phyloP scores from a whole-genome alignment of 2,113 vertebrate genomes.

The Cathartes aura region DNA sequence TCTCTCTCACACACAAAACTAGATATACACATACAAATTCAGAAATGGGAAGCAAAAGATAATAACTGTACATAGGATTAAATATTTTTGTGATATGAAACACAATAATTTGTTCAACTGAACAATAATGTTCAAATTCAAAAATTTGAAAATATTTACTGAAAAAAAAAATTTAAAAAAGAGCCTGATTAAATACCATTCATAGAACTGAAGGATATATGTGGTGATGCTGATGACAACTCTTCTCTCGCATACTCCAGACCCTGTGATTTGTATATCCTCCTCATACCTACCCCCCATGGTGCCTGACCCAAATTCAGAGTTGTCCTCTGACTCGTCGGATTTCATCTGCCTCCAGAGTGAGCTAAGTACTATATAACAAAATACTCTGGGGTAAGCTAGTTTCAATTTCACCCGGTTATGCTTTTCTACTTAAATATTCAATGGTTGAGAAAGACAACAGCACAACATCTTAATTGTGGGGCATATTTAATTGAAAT shows the following conservation, averaged over 20 bases:
- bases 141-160: background rate
- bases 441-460: background rate
- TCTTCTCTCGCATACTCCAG: background rate
- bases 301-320: background rate
- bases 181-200: background rate
- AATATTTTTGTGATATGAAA: background rate
- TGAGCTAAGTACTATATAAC: background rate
- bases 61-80: background rate
- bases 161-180: background rate
- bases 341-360: background rate
- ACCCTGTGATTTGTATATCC: background rate
- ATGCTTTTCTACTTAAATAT: background rate
- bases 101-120: background rate
- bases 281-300: fast-evolving
- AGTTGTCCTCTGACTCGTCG: background rate
- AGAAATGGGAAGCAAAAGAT: background rate
- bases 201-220: background rate
- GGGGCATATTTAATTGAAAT: background rate
- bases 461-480: background rate
- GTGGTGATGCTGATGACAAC: background rate
- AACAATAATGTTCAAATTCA: no score
- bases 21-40: background rate
- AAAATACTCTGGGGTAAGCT: background rate
- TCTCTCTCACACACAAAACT: background rate
- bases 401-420: background rate